phyloP scores from a whole-genome alignment of 2,888 invertebrate species.

The Torymus texanus region DNA sequence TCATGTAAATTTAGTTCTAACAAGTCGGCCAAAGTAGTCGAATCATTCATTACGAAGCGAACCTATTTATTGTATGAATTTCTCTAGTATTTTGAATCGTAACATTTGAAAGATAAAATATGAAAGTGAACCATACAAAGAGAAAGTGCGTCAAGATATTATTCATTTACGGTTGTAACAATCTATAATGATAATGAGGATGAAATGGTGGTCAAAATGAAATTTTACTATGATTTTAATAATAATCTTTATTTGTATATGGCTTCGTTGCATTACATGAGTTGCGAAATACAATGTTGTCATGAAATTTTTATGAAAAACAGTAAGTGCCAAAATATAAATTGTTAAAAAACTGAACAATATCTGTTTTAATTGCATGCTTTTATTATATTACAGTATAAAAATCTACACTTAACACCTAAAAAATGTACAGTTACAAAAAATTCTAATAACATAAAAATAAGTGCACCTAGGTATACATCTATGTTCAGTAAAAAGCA shows the following conservation, averaged over 20 bases:
- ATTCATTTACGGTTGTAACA: slow-evolving; percentile 14
- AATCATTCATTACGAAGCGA: slow-evolving; percentile 94
- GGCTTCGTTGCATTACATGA: not conserved
- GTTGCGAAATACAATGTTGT: slow-evolving; percentile 12
- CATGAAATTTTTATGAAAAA: not conserved
- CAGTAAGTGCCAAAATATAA: slow-evolving; percentile 7
- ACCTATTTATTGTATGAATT: slow-evolving; percentile 78
- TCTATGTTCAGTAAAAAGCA: too few relatives aligned
- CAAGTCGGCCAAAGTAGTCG: slow-evolving; percentile 93
- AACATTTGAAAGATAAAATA: slow-evolving; percentile 26
- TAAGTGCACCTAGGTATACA: too few relatives aligned
- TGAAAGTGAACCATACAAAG: slow-evolving; percentile 8
- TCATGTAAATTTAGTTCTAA: slow-evolving; percentile 94
- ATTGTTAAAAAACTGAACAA: slow-evolving; percentile 4
- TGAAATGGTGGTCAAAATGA: slow-evolving; percentile 41
- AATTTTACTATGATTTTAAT: slow-evolving; percentile 32
- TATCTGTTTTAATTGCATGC: too few relatives aligned
- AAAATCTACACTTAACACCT: too few relatives aligned
- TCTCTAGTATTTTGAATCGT: slow-evolving; percentile 17
- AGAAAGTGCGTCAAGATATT: slow-evolving; percentile 35
- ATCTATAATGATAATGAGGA: slow-evolving; percentile 23
- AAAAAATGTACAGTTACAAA: too few relatives aligned
- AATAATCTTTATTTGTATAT: slow-evolving; percentile 36
- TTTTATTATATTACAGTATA: too few relatives aligned
- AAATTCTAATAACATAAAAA: too few relatives aligned